Conservation (phyloP, 2,113 vertebrate species). For the Geococcyx californianus region DNA sequence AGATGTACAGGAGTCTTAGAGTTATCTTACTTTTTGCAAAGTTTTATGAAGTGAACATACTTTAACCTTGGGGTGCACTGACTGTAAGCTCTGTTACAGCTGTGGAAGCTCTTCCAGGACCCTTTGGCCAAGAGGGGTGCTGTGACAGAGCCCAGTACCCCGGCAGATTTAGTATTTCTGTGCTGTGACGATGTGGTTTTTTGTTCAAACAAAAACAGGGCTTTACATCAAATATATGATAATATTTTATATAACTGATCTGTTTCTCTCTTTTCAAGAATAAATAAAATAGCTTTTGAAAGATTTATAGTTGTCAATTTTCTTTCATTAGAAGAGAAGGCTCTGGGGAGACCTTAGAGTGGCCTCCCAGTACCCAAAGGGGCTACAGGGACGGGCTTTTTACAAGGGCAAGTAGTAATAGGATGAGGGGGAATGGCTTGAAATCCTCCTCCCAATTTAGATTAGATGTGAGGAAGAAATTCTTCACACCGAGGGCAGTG, state of each 20-base stretch:
- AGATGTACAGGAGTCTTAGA: background rate
- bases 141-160: background rate
- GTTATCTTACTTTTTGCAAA: constrained; percentile 47
- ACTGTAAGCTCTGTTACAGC: constrained; percentile 3
- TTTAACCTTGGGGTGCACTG: background rate
- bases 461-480: too few species aligned
- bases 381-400: too few species aligned
- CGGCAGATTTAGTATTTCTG: constrained; percentile 18
- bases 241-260: constrained; percentile 75
- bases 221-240: constrained; percentile 65
- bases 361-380: too few species aligned
- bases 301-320: background rate
- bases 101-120: background rate
- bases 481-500: too few species aligned
- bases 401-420: too few species aligned
- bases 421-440: too few species aligned
- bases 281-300: constrained; percentile 77
- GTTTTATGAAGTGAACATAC: background rate
- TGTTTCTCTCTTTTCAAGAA: constrained; percentile 56
- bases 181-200: constrained; percentile 1
- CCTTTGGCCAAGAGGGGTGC: background rate
- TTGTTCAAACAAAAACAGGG: constrained; percentile 55
- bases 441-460: too few species aligned
- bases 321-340: background rate
- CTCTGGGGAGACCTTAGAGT: too few species aligned